These are phyloP conservation scores for Mercenaria mercenaria DNA, from an alignment of 1,140 invertebrate genomes.

Conservation along the genomic window DNA sequence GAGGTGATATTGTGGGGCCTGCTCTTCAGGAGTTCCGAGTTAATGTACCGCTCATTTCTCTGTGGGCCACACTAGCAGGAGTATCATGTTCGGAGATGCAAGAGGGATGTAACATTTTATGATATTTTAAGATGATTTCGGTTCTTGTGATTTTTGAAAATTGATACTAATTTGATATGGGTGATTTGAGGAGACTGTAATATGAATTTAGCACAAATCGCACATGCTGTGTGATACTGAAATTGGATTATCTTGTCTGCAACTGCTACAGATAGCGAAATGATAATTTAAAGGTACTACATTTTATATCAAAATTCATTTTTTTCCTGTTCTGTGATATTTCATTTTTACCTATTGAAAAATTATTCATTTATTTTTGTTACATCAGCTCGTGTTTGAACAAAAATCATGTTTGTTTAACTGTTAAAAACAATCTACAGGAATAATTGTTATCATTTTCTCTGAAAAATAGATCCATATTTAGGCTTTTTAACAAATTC, in stretches of 20 bases:
- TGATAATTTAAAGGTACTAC: neutral
- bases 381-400: too few relatives aligned
- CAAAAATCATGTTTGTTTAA: too few relatives aligned
- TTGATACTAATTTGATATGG: constrained; percentile 30
- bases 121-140: neutral
- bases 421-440: too few relatives aligned
- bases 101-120: neutral
- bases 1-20: constrained; percentile 4
- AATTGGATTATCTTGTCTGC: neutral
- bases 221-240: neutral
- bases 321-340: too few relatives aligned
- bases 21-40: neutral
- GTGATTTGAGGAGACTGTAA: neutral
- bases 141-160: constrained; percentile 9
- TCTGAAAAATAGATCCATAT: too few relatives aligned
- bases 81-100: neutral
- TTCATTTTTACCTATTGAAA: too few relatives aligned
- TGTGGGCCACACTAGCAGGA: neutral
- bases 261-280: neutral
- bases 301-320: neutral
- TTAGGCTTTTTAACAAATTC: too few relatives aligned
- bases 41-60: neutral
- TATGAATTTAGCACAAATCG: neutral
- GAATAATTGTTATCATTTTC: too few relatives aligned
- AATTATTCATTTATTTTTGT: too few relatives aligned